These are phyloP conservation scores for Neotragus pygmaeus DNA, from an alignment of 2,113 vertebrate species.

Conservation along the genomic window DNA sequence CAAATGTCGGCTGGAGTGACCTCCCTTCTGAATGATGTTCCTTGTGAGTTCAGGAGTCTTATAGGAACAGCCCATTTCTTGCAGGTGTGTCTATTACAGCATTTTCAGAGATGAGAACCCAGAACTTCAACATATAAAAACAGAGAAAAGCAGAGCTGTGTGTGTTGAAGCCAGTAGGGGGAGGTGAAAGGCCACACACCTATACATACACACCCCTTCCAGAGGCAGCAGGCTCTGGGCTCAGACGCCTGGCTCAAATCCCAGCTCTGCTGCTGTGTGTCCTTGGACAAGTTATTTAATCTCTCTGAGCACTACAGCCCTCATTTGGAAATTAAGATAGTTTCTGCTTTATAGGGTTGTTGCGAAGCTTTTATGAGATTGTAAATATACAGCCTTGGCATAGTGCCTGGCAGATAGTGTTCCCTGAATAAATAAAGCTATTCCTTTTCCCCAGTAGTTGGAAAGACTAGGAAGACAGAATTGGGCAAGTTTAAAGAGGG, in stretches of 20 bases:
- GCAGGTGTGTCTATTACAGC: background rate
- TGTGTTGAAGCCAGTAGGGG: background rate
- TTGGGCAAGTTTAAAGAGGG: background rate
- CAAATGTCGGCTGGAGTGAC: background rate
- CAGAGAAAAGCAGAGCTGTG: background rate
- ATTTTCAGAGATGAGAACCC: constrained; percentile 5
- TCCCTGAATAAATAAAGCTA: background rate
- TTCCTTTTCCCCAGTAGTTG: constrained; percentile 15
- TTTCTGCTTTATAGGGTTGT: constrained; percentile 33
- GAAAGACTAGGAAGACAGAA: constrained; percentile 8
- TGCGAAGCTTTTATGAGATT: background rate
- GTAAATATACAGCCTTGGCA: background rate
- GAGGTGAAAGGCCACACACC: background rate
- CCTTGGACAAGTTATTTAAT: background rate
- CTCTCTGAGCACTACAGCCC: background rate
- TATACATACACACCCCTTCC: background rate
- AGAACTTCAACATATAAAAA: background rate
- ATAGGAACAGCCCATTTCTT: background rate
- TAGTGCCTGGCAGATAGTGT: background rate
- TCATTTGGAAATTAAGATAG: constrained; percentile 10
- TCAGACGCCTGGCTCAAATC: background rate
- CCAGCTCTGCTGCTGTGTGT: background rate
- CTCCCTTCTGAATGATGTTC: background rate
- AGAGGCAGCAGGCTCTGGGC: background rate
- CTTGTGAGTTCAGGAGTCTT: background rate